phyloP scores from a whole-genome alignment of 2,113 vertebrate species.

The Cettia cetti region DNA sequence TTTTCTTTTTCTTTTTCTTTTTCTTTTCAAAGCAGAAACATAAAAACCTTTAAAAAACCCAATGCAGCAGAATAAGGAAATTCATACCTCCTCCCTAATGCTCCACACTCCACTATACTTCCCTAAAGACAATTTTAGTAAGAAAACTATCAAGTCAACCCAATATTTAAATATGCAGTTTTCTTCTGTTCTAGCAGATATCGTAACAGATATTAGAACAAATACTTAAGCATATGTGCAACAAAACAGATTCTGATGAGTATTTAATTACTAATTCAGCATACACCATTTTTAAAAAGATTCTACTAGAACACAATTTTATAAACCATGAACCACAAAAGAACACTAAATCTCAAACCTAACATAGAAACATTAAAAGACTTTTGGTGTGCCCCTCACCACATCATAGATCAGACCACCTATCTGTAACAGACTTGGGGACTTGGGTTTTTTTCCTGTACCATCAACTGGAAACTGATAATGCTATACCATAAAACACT shows the following conservation, averaged over 20 bases:
- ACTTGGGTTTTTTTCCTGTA: accelerated
- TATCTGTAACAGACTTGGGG: not conserved
- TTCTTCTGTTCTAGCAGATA: not conserved
- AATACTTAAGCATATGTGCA: not conserved
- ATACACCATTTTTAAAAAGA: not conserved
- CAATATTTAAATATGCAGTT: not conserved
- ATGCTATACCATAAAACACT: not conserved
- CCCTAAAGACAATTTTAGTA: not conserved
- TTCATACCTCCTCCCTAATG: not conserved
- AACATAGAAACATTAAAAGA: not conserved
- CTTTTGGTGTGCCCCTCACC: accelerated
- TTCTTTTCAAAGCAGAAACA: not conserved
- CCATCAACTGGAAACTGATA: not conserved
- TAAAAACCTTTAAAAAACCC: not conserved
- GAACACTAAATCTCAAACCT: not conserved
- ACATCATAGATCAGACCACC: not conserved
- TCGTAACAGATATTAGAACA: not conserved
- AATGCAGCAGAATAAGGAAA: not conserved
- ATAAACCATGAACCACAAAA: not conserved
- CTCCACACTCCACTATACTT: not conserved
- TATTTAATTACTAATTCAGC: not conserved
- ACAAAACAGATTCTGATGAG: not conserved
- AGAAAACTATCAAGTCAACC: not conserved
- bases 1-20: not conserved
- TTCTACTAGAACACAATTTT: not conserved